Percentiles rank a stretch among this genome's conserved stretches.
Evolutionary conservation across 2,888 invertebrate genomes (phyloP).

Genomic region (Leptinotarsa tumamoca): DNA sequence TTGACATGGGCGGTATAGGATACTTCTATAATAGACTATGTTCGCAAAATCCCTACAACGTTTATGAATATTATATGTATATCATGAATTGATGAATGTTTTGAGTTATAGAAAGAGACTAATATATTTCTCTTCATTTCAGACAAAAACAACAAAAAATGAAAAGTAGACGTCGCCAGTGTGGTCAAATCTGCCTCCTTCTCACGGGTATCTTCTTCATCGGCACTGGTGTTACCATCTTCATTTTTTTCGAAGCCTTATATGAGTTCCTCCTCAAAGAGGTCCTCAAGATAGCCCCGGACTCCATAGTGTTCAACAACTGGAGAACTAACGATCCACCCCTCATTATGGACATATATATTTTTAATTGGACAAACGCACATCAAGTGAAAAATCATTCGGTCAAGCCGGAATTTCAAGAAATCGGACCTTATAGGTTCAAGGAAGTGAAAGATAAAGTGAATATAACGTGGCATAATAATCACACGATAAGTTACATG

Average conservation of each 20-base stretch:
- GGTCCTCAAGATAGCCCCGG: slow-evolving; percentile 53
- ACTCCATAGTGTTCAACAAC: slow-evolving; percentile 57
- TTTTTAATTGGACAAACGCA: slow-evolving; percentile 65
- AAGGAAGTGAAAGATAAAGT: slow-evolving; percentile 78
- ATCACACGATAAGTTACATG: slow-evolving; percentile 79
- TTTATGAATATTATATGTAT: no score
- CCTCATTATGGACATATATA: slow-evolving; percentile 59
- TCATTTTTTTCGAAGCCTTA: slow-evolving; percentile 57
- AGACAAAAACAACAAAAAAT: slow-evolving; percentile 44
- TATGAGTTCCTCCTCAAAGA: slow-evolving; percentile 56
- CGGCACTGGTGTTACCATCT: slow-evolving; percentile 54
- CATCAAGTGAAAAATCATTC: slow-evolving; percentile 70
- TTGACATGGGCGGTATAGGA: no score
- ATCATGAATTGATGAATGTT: no score
- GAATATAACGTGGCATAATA: slow-evolving; percentile 80
- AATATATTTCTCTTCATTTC: slow-evolving; percentile 26
- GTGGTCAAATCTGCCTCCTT: slow-evolving; percentile 54
- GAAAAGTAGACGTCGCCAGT: slow-evolving; percentile 52
- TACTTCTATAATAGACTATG: no score
- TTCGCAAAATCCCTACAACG: no score
- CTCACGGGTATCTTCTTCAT: slow-evolving; percentile 57
- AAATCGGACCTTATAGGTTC: slow-evolving; percentile 76
- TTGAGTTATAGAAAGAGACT: no score
- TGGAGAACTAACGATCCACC: slow-evolving; percentile 63
- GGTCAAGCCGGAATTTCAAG: slow-evolving; percentile 70